These are phyloP conservation scores for Fopius arisanus DNA, from an alignment of 1,140 invertebrate species.

Conservation along the genomic window DNA sequence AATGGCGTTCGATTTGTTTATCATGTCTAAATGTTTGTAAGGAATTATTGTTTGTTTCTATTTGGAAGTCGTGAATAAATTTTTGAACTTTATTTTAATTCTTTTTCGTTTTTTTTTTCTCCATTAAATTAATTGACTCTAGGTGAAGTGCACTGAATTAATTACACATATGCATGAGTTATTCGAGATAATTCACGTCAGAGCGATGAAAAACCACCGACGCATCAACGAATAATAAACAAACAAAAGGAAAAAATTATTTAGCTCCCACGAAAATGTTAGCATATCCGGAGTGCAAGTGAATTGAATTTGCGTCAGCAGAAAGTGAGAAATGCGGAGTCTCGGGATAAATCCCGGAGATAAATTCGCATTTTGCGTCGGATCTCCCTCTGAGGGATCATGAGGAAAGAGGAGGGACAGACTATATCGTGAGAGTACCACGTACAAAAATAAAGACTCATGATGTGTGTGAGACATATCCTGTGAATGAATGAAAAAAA, in stretches of 20 bases:
- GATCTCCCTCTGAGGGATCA: conserved; percentile 4
- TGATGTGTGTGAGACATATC: conserved; percentile 17
- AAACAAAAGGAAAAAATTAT: not conserved
- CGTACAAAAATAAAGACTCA: conserved; percentile 35
- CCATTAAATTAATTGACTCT: no score
- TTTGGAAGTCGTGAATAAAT: no score
- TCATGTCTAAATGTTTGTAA: not conserved
- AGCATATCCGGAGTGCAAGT: not conserved
- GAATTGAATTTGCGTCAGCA: conserved; percentile 18
- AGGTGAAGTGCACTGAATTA: no score
- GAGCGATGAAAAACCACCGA: not conserved
- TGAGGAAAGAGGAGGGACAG: not conserved
- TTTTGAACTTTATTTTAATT: no score
- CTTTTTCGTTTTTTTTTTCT: no score
- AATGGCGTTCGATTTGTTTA: not conserved
- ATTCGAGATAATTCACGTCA: no score
- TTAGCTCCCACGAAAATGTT: not conserved
- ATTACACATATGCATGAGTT: no score
- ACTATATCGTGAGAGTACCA: conserved; percentile 36
- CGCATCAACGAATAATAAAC: not conserved
- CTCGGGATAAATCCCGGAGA: not conserved
- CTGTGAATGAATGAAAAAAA: not conserved
- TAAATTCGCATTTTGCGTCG: not conserved
- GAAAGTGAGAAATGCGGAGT: conserved; percentile 5
- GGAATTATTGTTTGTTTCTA: no score